phyloP scores from a whole-genome alignment of 2,888 invertebrate species.

The Synergus laeviventris region DNA sequence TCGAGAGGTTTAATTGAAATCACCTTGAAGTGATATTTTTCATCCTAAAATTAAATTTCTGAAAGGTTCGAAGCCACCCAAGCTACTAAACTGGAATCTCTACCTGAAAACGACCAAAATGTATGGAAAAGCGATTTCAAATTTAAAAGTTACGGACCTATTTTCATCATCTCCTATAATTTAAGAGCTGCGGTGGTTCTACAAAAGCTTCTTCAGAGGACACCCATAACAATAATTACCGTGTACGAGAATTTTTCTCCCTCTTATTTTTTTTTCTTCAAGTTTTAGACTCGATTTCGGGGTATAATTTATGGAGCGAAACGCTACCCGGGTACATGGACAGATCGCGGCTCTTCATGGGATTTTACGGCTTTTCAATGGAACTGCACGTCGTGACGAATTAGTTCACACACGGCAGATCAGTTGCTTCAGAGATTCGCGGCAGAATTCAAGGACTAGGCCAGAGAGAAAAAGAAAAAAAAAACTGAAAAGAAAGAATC shows the following conservation, averaged over 20 bases:
- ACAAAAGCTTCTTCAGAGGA: slow-evolving; percentile 35
- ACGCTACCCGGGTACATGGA: slow-evolving; percentile 44
- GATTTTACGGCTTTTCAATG: slow-evolving; percentile 47
- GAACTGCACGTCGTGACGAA: slow-evolving; percentile 59
- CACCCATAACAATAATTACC: slow-evolving; percentile 48
- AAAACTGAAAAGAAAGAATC: neutral
- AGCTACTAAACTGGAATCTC: neutral
- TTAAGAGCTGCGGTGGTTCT: slow-evolving; percentile 7
- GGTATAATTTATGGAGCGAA: slow-evolving; percentile 51
- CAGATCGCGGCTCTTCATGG: slow-evolving; percentile 42
- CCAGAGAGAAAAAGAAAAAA: slow-evolving; percentile 11
- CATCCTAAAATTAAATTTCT: neutral
- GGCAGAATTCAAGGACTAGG: slow-evolving; percentile 25
- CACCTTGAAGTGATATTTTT: neutral
- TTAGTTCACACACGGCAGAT: slow-evolving; percentile 56
- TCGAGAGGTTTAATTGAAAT: neutral
- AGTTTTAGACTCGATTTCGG: slow-evolving; percentile 9
- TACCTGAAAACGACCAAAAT: neutral
- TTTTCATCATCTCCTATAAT: slow-evolving; percentile 17
- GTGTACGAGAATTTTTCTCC: slow-evolving; percentile 44
- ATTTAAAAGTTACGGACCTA: neutral
- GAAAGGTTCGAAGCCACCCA: neutral
- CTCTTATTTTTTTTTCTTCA: slow-evolving; percentile 34
- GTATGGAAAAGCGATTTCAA: neutral
- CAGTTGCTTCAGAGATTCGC: slow-evolving; percentile 22